Evolutionary conservation across 2,113 vertebrate species (phyloP).

Genomic region (human (Homo sapiens)): GRCh38 chr12:130506001-130506500

Average conservation of each 20-base stretch:
- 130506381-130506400: not conserved
- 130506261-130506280: not conserved
- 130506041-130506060: too few relatives aligned
- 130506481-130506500: not conserved
- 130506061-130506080: not conserved
- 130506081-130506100: not conserved
- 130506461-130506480: not conserved
- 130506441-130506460: not conserved
- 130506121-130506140: not conserved
- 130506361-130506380: accelerated
- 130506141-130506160: not conserved
- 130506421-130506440: not conserved
- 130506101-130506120: not conserved
- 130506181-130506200: not conserved
- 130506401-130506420: not conserved
- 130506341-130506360: accelerated
- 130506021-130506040: accelerated
- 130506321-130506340: not conserved
- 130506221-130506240: not conserved
- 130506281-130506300: not conserved
- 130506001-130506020: accelerated
- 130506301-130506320: accelerated
- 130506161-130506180: too few relatives aligned
- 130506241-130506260: not conserved
- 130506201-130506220: not conserved